These are phyloP conservation scores for Acrocyrtus sp. DNA, from an alignment of 2,888 invertebrate genomes.

Conservation along the genomic window DNA sequence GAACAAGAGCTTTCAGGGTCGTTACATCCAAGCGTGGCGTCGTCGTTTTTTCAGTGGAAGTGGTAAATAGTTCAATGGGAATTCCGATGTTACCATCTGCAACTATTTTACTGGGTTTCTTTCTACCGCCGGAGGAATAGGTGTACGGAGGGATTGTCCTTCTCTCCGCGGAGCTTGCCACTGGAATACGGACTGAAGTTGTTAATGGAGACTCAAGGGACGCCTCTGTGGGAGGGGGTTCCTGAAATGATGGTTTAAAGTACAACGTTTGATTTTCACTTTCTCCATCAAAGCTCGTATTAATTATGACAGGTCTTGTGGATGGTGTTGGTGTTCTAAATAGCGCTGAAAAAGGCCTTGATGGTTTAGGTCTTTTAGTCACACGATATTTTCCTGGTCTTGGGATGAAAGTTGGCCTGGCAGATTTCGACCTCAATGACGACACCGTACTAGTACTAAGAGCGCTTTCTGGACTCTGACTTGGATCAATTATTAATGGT, in stretches of 20 bases:
- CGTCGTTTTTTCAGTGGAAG: constrained; percentile 14
- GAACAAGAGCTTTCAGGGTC: background rate
- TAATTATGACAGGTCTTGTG: constrained; percentile 1
- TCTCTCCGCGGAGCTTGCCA: no score
- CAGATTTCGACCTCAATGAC: background rate
- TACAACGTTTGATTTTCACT: constrained; percentile 8
- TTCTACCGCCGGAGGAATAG: no score
- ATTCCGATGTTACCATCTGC: constrained; percentile 19
- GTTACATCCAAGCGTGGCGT: constrained; percentile 11
- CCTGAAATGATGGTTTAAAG: background rate
- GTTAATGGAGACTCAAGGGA: no score
- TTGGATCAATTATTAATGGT: constrained; percentile 20
- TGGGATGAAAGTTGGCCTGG: constrained; percentile 12
- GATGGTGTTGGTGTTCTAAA: constrained; percentile 10
- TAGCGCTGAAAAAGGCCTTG: no score
- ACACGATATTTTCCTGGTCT: constrained; percentile 23
- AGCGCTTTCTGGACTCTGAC: background rate
- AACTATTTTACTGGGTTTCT: no score
- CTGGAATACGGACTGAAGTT: no score
- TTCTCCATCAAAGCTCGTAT: constrained; percentile 8
- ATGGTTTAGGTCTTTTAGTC: constrained; percentile 13
- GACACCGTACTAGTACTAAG: background rate
- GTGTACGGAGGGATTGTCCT: no score
- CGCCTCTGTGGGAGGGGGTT: background rate
- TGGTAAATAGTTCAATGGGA: constrained; percentile 25